Percentiles rank a stretch among this genome's conserved stretches.
phyloP scores from a whole-genome alignment of 2,888 invertebrate species.

The Drosophila recens region DNA sequence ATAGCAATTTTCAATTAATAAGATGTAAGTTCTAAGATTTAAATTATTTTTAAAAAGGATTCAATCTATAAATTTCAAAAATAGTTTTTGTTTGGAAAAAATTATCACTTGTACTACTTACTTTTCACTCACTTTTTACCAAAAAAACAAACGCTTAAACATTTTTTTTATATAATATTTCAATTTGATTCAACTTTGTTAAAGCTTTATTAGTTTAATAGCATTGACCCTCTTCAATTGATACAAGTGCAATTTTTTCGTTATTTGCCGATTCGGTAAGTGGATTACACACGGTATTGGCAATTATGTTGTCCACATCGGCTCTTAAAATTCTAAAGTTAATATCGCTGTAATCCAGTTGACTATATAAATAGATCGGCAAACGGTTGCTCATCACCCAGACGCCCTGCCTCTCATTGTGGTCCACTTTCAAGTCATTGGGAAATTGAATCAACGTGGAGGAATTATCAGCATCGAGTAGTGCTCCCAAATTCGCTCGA shows the following conservation, averaged over 20 bases:
- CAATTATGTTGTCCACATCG: constrained; percentile 88
- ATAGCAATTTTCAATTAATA: too few relatives aligned
- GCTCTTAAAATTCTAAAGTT: constrained; percentile 92
- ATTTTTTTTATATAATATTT: not conserved
- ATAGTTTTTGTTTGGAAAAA: too few relatives aligned
- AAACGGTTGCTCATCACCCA: constrained; percentile 92
- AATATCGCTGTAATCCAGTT: constrained; percentile 88
- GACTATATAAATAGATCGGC: constrained; percentile 90
- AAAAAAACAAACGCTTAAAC: not conserved
- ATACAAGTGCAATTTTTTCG: constrained; percentile 33
- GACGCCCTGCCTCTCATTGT: constrained; percentile 88
- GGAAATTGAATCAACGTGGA: constrained; percentile 90
- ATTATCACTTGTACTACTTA: too few relatives aligned
- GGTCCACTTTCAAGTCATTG: constrained; percentile 92
- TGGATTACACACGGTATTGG: constrained; percentile 90
- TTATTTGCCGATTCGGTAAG: constrained; percentile 26
- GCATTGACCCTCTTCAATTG: constrained; percentile 69
- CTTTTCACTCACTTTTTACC: not conserved
- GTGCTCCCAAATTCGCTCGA: constrained; percentile 87
- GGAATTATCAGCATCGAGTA: constrained; percentile 34
- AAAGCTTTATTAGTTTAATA: constrained; percentile 34
- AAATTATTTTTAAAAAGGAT: too few relatives aligned
- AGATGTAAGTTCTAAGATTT: too few relatives aligned
- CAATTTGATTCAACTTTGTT: not conserved
- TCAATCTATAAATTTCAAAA: too few relatives aligned